Evolutionary conservation across 1,140 invertebrate genomes (phyloP).

Genomic region (Aphelinus atriplicis): DNA sequence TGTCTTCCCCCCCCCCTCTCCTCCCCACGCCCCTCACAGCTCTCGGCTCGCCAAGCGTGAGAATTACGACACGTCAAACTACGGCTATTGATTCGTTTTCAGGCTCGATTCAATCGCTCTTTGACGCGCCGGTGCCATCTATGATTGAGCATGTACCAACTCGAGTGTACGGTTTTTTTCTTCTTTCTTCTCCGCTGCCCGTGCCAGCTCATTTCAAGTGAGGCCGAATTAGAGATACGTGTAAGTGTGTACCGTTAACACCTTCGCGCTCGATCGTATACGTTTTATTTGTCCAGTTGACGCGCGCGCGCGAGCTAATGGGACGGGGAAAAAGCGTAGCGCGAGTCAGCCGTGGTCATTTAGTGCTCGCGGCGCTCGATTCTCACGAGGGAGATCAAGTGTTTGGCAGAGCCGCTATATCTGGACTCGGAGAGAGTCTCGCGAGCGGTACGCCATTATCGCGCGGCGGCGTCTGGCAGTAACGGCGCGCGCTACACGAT

Average conservation of each 20-base stretch:
- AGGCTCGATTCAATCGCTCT: background rate
- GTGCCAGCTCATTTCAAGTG: too few species aligned
- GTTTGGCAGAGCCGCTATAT: slow-evolving; percentile 1
- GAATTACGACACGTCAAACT: background rate
- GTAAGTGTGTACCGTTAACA: slow-evolving; percentile 22
- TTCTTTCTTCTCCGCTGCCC: background rate
- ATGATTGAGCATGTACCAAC: too few species aligned
- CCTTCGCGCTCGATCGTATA: background rate
- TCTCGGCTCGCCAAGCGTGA: slow-evolving; percentile 13
- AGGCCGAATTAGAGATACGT: too few species aligned
- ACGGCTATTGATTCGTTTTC: background rate
- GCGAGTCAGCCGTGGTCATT: background rate
- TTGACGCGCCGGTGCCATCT: background rate
- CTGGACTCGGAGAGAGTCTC: slow-evolving; percentile 15
- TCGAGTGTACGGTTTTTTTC: too few species aligned
- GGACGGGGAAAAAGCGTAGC: background rate
- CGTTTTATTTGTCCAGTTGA: too few species aligned
- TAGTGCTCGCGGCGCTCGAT: background rate
- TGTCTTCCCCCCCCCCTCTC: background rate
- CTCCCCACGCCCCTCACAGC: too few species aligned
- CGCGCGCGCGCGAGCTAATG: too few species aligned
- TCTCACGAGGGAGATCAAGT: slow-evolving; percentile 31
- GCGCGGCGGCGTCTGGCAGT: slow-evolving; percentile 48
- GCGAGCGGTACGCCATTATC: slow-evolving; percentile 54
- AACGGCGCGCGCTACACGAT: slow-evolving; percentile 63